A percentile compares a stretch with the other conserved stretches of the same genome.
Conservation (phyloP, 2,888 invertebrate species). For the Erannis defoliaria region DNA sequence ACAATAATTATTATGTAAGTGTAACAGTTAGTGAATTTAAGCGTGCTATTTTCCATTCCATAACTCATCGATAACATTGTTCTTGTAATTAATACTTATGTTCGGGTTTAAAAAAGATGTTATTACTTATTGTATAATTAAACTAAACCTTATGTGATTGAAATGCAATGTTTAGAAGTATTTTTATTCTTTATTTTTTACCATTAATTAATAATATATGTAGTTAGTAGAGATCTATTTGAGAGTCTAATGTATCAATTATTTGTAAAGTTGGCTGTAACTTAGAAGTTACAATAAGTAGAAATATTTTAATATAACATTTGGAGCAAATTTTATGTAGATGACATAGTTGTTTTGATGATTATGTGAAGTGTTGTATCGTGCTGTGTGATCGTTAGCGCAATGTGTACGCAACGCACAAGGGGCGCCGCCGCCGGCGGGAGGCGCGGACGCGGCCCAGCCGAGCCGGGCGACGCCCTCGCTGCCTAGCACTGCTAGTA, state of each 20-base stretch:
- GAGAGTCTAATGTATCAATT: conserved; percentile 87
- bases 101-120: conserved; percentile 85
- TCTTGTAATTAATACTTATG: conserved; percentile 81
- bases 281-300: conserved; percentile 86
- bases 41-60: conserved; percentile 87
- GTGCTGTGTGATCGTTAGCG: conserved; percentile 74
- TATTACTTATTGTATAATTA: conserved; percentile 82
- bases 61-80: conserved; percentile 86
- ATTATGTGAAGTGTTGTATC: conserved; percentile 85
- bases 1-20: conserved; percentile 87
- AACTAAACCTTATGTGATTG: conserved; percentile 87
- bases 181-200: conserved; percentile 87
- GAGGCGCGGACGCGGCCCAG: conserved; percentile 32
- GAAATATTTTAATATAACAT: conserved; percentile 87
- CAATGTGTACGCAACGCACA: conserved; percentile 86
- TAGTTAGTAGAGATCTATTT: conserved; percentile 86
- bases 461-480: conserved; percentile 59
- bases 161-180: conserved; percentile 87
- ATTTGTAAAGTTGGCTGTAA: conserved; percentile 87
- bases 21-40: conserved; percentile 87
- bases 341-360: conserved; percentile 85
- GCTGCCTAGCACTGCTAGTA: conserved; percentile 85
- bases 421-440: conserved; percentile 53
- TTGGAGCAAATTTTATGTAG: conserved; percentile 86
- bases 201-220: conserved; percentile 77